phyloP scores from a whole-genome alignment of 2,797 vertebrate genomes.

The Eleutherodactylus coqui region DNA sequence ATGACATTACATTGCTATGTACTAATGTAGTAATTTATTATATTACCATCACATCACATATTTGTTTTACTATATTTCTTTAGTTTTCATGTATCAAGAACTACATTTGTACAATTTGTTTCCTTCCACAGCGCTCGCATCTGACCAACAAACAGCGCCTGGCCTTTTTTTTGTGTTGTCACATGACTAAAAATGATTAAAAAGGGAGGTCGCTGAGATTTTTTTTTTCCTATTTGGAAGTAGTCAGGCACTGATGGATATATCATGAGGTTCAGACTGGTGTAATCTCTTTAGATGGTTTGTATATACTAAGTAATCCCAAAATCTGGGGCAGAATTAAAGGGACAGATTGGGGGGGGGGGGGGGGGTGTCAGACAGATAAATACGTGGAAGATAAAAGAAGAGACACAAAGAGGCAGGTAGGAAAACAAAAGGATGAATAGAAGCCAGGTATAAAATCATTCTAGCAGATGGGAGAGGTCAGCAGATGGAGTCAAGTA shows the following conservation, averaged over 20 bases:
- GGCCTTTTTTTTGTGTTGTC: background rate
- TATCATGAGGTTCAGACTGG: conserved; percentile 49
- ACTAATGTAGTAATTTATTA: too few relatives aligned
- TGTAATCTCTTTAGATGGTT: conserved; percentile 58
- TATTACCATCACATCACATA: too few relatives aligned
- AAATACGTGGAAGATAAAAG: background rate
- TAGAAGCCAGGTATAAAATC: background rate
- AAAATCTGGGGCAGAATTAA: conserved; percentile 58
- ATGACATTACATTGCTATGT: too few relatives aligned
- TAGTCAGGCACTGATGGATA: conserved; percentile 4
- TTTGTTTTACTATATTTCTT: too few relatives aligned
- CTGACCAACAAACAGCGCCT: background rate
- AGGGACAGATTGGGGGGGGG: conserved; percentile 55
- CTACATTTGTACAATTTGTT: too few relatives aligned
- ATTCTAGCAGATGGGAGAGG: background rate
- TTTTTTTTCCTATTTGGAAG: background rate
- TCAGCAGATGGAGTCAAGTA: background rate
- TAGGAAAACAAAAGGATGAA: background rate
- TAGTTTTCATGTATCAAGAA: too few relatives aligned
- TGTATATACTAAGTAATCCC: conserved; percentile 49
- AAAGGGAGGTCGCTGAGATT: background rate
- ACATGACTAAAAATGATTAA: background rate
- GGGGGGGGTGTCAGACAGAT: conserved; percentile 30
- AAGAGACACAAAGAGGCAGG: background rate
- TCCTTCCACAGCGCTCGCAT: background rate